Evolutionary conservation across 2,888 invertebrate species (phyloP), one percentile per base, ranked within the genome.

Genomic region (Mantis religiosa): DNA sequence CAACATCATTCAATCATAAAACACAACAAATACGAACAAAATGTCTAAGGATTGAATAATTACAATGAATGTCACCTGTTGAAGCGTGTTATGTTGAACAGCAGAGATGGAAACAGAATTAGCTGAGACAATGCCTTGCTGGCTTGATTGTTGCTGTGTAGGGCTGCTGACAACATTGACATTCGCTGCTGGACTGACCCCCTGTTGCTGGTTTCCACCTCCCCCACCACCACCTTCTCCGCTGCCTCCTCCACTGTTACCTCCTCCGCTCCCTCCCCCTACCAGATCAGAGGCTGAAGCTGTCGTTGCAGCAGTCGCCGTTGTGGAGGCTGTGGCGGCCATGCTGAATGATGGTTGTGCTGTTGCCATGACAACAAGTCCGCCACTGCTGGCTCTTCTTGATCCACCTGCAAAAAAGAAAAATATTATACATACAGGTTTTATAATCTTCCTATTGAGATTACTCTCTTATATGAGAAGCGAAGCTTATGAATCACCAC

Each of bases 301-400:
- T 88, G 89, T 82, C 20, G 87, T 83, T 71, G 87, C 83, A 34
- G 84, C 47, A 54, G 87, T 88, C 87, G 87, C 89, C 82, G 89
- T 71, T 27, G 86, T 81, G 25, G 87, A 83, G 28, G 87, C 83
- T 81, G 89, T 89, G 88, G 89, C 89, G 82, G 90, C 90, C 89
- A 90, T 89, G 88, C 84, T 89, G 90, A 90, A 91, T 87, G 91
- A 87, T 89, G 91, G 90, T 91, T 91, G 91, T 86, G 90, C 89
- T 83, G 90, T 90, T 83, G 91, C 89, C 91, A 91, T 91, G 89
- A 89, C 89, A 89, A 90, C 90, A 82, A 88, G 87, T 86, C 90
- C 90, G 84, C 89, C 87, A 89, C 90, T 89, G 82, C 82, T 41
- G 82, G 82, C 28, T 85, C 89, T 88, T 89, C 88, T 88, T 88